Conservation (phyloP, 2,888 invertebrate genomes). For the Cancer borealis region DNA sequence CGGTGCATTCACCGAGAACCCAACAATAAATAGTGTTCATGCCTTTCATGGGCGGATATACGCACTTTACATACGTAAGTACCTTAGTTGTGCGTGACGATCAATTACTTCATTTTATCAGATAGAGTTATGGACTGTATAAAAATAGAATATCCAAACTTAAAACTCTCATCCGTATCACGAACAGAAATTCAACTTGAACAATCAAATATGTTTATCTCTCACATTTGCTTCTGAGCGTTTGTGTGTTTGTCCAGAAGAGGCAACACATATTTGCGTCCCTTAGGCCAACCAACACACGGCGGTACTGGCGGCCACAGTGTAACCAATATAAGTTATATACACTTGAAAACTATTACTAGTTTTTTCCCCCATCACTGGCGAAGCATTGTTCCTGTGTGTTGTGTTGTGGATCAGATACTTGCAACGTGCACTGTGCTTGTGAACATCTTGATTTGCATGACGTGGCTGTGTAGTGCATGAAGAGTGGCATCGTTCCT, state of each 20-base stretch:
- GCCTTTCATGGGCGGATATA: conserved; percentile 11
- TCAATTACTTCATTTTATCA: neutral
- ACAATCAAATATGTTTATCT: neutral
- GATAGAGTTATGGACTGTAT: neutral
- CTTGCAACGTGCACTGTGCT: neutral
- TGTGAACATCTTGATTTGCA: neutral
- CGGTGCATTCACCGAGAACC: neutral
- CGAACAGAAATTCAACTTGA: neutral
- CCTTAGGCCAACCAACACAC: too few relatives aligned
- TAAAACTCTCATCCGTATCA: neutral
- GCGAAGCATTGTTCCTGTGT: neutral
- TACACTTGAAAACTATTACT: neutral
- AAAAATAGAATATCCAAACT: conserved; percentile 41
- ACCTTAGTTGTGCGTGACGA: neutral
- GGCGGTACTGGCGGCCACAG: neutral
- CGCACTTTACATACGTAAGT: neutral
- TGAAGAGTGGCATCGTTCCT: neutral
- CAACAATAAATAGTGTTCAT: neutral
- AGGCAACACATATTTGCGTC: neutral
- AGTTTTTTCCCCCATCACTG: neutral
- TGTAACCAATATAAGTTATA: neutral
- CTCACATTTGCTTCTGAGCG: conserved; percentile 31
- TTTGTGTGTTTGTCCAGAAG: neutral
- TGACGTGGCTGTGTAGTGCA: neutral
- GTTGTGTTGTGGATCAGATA: neutral